phyloP scores from a whole-genome alignment of 2,888 invertebrate species.

The Dinocampus coccinellae region DNA sequence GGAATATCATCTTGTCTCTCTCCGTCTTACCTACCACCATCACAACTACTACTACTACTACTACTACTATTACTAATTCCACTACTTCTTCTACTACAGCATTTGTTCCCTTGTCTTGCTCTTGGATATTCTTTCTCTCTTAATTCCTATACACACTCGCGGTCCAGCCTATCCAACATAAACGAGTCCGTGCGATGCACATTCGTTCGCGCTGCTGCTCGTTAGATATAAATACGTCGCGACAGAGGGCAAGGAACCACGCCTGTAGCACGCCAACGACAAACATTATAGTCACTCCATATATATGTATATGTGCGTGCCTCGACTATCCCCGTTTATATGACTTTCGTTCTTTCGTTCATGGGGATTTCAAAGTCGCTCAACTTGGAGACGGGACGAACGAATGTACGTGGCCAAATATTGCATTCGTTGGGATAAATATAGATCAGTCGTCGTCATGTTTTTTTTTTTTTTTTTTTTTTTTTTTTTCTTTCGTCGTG shows the following conservation, averaged over 20 bases:
- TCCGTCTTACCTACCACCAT: background rate
- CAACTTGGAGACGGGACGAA: constrained; percentile 25
- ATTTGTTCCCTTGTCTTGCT: constrained; percentile 13
- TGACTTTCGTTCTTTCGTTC: constrained; percentile 12
- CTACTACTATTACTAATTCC: background rate
- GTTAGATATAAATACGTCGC: constrained; percentile 55
- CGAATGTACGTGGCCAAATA: constrained; percentile 25
- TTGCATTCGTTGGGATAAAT: constrained; percentile 36
- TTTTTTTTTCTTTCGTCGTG: background rate
- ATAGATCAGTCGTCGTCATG: constrained; percentile 22
- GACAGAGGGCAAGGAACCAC: constrained; percentile 57
- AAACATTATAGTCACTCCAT: constrained; percentile 4
- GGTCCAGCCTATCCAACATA: constrained; percentile 33
- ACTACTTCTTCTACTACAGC: background rate
- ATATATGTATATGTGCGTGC: constrained; percentile 37
- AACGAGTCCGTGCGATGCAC: constrained; percentile 41
- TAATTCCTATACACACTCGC: constrained; percentile 14
- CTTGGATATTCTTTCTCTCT: constrained; percentile 22
- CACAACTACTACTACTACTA: background rate
- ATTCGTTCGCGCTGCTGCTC: constrained; percentile 49
- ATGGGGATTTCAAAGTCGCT: constrained; percentile 23
- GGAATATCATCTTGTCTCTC: constrained; percentile 24
- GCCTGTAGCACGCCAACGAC: constrained; percentile 42
- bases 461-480: no score
- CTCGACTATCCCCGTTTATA: constrained; percentile 21